A percentile compares a stretch with the other conserved stretches of the same genome.
Conservation (phyloP, 2,113 vertebrate species). For the Boleophthalmus pectinirostris region DNA sequence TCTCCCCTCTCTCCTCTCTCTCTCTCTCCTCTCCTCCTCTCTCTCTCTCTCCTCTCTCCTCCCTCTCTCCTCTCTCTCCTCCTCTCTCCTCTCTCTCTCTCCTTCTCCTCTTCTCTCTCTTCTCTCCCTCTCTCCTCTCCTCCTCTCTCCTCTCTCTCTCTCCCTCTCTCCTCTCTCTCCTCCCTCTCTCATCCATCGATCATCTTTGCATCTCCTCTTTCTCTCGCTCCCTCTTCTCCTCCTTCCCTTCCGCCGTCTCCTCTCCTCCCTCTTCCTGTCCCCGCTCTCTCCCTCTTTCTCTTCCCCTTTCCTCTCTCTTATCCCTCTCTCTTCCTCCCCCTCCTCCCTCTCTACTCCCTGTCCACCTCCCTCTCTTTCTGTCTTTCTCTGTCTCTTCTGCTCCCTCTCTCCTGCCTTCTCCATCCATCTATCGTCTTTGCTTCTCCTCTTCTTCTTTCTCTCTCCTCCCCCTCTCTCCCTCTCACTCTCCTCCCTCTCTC, state of each 20-base stretch:
- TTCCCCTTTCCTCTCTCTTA: background rate
- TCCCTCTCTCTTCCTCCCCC: background rate
- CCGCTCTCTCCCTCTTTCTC: rapidly evolving
- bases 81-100: too few species aligned
- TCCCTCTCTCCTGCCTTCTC: too few species aligned
- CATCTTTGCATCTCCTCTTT: too few species aligned
- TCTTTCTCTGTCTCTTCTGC: too few species aligned
- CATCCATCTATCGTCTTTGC: background rate
- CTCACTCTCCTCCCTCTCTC: background rate
- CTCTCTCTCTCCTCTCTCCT: too few species aligned
- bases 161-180: too few species aligned
- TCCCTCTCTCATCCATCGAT: too few species aligned
- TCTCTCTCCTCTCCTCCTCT: too few species aligned
- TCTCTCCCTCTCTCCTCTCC: background rate
- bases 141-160: background rate
- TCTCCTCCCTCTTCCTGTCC: too few species aligned
- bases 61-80: background rate
- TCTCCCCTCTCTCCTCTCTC: too few species aligned
- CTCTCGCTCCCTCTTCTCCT: background rate
- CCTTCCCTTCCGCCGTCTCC: background rate
- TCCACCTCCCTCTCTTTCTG: too few species aligned
- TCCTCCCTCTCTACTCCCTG: background rate
- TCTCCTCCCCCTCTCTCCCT: background rate
- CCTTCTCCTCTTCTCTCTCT: background rate
- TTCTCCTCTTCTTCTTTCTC: background rate